Percentiles rank a stretch among this genome's conserved stretches.
Conservation (phyloP, 1,140 invertebrate genomes). For the Bombus impatiens region DNA sequence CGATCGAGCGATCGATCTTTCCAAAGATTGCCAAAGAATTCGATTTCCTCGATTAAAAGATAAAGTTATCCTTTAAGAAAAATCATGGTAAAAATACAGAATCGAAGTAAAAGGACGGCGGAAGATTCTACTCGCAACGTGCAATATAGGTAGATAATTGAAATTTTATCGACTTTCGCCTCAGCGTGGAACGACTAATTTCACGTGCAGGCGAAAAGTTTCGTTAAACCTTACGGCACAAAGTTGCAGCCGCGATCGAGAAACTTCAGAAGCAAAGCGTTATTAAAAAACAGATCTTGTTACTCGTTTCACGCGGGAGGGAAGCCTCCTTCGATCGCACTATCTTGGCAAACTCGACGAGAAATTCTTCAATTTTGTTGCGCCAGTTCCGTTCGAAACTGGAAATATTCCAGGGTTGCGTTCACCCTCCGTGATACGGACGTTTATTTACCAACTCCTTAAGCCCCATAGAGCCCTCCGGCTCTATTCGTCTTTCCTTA, state of each 20-base stretch:
- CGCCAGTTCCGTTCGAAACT: conserved; percentile 31
- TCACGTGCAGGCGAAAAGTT: neutral
- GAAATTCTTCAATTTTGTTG: conserved; percentile 21
- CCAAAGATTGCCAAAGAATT: no score
- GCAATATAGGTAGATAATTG: neutral
- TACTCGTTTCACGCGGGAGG: neutral
- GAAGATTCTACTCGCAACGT: neutral
- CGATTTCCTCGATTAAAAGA: neutral
- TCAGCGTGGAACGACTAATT: neutral
- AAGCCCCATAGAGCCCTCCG: neutral
- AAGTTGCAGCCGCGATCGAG: neutral
- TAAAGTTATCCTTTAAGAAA: no score
- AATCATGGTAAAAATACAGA: neutral
- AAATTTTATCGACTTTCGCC: neutral
- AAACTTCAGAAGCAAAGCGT: neutral
- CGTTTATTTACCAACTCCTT: conserved; percentile 52
- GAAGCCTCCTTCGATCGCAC: neutral
- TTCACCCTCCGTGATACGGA: conserved; percentile 11
- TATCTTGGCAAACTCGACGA: neutral
- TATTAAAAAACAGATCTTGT: conserved; percentile 14
- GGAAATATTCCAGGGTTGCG: conserved; percentile 27
- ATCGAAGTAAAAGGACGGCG: no score
- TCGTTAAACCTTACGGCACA: neutral
- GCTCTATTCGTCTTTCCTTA: neutral
- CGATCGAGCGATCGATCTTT: no score